Base-by-base conservation (phyloP, 35 echinoderm and acorn worm species). In the Eucidaris tribuloides region DNA sequence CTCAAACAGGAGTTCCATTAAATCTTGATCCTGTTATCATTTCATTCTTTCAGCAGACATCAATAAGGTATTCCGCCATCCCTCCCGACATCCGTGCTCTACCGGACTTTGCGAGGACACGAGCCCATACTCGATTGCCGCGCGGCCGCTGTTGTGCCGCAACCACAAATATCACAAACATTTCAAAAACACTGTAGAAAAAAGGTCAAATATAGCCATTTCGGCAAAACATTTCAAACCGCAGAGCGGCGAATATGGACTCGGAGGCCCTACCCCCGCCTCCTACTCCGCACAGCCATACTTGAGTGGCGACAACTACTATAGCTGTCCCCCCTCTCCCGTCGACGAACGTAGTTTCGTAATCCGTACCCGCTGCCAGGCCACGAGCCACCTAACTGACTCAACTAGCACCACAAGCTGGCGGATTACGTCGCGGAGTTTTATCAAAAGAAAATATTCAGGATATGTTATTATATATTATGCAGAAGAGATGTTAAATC, bases 251-350 rank as follows among this genome's bases (percentile, higher is more conserved):
- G 27, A 88, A 92, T 40, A 74, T 88, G 55, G 94, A 92, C 42
- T 80, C 85, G 0, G 94, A 92, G 46, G 89, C 94, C 6, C 89
- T 87, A 40, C 90, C 89, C 15, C 94, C 94, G n/a, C 94, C 94
- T 20, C 94, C 94, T 2, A 97, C 94, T 18, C 94, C 94, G 13
- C 86, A 84, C 62, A 90, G 87, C 23, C 78, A 84, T 89, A 82
- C 43, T 86, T 77, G 43, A 76, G n/a, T n/a, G n/a, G 77, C 48
- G 76, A 87, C 71, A 92, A 92, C 72, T 86, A 81, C 24, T 89
- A 97, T 46, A 97, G 94, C 61, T 97, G 94, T 78, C 94, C 94
- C 18, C 94, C 94, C 4, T 97, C 90, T 20, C 95, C 95, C 3
- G 92, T 90, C 14, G 93, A 90, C 7, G 95, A 91, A 42, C 79